Evolutionary conservation across 2,888 invertebrate genomes (phyloP).

Genomic region (Vesta saturnalis): DNA sequence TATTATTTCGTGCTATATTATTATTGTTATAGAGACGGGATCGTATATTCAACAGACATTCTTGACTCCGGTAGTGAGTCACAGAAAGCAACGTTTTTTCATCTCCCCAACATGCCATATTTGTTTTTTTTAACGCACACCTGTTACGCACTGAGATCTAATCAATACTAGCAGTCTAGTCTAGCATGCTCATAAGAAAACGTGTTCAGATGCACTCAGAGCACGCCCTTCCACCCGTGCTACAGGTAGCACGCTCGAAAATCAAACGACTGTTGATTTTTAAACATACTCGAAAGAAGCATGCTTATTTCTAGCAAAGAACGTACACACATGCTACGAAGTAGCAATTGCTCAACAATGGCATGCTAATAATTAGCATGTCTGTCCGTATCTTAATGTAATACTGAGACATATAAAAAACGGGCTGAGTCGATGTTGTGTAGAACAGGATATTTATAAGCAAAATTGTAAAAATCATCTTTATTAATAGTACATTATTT

Average conservation of each 20-base stretch:
- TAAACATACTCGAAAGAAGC: no score
- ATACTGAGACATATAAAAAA: no score
- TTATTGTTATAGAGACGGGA: background rate
- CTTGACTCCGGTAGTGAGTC: no score
- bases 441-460: no score
- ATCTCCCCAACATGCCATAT: background rate
- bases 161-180: background rate
- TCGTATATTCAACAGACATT: background rate
- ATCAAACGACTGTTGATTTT: background rate
- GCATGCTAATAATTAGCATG: no score
- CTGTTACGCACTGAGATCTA: background rate
- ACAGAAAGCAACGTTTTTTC: background rate
- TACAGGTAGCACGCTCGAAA: background rate
- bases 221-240: background rate
- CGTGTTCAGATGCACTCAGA: background rate
- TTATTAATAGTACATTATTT: no score
- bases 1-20: background rate
- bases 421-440: no score
- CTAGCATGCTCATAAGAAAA: background rate
- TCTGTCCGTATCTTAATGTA: no score
- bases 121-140: background rate
- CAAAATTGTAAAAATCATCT: no score
- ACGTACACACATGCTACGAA: no score
- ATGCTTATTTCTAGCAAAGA: no score
- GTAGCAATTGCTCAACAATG: no score